Conservation (phyloP, 2,113 vertebrate genomes). For the Ammodytes marinus region DNA sequence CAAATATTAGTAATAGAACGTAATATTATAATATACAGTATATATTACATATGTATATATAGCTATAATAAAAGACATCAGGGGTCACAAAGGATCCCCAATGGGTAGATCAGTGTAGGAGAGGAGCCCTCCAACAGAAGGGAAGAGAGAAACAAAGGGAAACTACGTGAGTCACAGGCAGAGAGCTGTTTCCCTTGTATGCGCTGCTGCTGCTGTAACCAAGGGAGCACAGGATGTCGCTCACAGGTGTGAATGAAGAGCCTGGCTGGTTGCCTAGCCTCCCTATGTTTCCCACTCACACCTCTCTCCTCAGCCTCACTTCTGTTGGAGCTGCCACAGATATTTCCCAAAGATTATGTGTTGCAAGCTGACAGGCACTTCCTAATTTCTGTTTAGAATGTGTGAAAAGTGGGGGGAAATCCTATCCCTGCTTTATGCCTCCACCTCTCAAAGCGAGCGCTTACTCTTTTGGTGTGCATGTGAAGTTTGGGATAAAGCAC, state of each 20-base stretch:
- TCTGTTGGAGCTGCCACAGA: conserved; percentile 47
- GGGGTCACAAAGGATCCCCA: conserved; percentile 22
- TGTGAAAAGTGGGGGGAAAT: conserved; percentile 54
- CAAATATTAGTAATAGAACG: too few relatives aligned
- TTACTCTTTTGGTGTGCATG: conserved; percentile 29
- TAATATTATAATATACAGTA: too few relatives aligned
- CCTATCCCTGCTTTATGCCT: conserved; percentile 30
- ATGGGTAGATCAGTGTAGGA: conserved; percentile 36
- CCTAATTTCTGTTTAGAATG: conserved; percentile 44
- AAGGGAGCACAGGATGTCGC: conserved; percentile 59
- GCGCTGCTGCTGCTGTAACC: conserved; percentile 46
- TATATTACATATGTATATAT: too few relatives aligned
- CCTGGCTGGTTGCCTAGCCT: conserved; percentile 63
- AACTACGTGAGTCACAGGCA: conserved; percentile 26
- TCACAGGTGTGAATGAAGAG: conserved; percentile 80
- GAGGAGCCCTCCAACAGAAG: conserved; percentile 31
- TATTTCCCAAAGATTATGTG: conserved; percentile 47
- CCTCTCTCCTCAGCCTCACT: conserved; percentile 54
- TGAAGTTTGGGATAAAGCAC: conserved; percentile 25
- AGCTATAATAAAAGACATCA: too few relatives aligned
- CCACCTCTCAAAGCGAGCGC: conserved; percentile 32
- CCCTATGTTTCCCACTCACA: conserved; percentile 63
- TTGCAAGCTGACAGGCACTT: conserved; percentile 42
- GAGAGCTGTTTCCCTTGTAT: conserved; percentile 33
- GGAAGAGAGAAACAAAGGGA: not conserved